A percentile compares a stretch with the other conserved stretches of the same genome.
phyloP scores from a whole-genome alignment of 2,113 vertebrate species.

The Nothocercus julius region DNA sequence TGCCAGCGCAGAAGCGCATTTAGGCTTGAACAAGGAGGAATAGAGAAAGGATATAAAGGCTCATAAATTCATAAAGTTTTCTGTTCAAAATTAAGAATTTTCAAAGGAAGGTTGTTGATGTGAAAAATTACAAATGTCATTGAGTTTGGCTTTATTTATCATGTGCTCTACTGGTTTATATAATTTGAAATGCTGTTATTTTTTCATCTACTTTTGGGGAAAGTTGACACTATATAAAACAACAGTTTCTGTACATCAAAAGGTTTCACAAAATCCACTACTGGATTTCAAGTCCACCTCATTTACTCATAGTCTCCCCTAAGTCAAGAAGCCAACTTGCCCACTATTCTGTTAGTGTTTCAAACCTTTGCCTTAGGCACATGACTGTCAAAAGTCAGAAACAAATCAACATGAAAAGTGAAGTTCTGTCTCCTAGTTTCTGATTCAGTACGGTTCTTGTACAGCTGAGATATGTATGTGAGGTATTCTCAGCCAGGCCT shows the following conservation, averaged over 20 bases:
- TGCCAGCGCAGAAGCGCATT: background rate
- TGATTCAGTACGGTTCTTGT: background rate
- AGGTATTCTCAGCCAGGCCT: background rate
- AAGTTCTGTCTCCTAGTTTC: background rate
- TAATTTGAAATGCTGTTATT: background rate
- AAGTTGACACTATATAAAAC: background rate
- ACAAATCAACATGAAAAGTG: background rate
- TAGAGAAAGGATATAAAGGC: background rate
- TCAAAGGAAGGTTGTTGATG: background rate
- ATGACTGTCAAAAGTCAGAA: background rate
- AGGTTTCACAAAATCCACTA: background rate
- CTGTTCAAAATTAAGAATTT: background rate
- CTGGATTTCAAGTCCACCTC: background rate
- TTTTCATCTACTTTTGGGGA: background rate
- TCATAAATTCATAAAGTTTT: background rate
- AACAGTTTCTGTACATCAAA: background rate
- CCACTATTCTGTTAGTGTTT: background rate
- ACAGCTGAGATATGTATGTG: background rate
- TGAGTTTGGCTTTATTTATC: background rate
- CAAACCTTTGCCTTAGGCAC: background rate
- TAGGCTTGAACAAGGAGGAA: background rate
- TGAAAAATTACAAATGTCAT: background rate
- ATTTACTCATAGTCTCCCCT: background rate
- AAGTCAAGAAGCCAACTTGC: background rate
- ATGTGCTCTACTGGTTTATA: background rate